Evolutionary conservation across 2,797 vertebrate genomes (phyloP).

Genomic region (Alcedo atthis): DNA sequence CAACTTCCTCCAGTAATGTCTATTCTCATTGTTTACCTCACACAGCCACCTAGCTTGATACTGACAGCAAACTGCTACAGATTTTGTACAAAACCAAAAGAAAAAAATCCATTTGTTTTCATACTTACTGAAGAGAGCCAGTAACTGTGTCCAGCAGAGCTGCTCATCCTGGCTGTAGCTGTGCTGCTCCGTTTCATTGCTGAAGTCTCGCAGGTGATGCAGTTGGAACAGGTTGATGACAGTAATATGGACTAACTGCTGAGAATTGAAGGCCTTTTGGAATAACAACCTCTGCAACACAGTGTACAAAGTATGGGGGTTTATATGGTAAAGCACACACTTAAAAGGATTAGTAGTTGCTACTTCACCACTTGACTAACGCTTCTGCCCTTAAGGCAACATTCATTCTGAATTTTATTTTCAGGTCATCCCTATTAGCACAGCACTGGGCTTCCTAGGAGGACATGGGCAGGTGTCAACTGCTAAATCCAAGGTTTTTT

Average conservation of each 20-base stretch:
- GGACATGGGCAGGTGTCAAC: neutral
- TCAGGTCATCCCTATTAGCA: neutral
- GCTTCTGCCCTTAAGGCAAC: neutral
- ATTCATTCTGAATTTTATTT: neutral
- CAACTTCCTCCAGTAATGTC: neutral
- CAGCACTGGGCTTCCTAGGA: neutral
- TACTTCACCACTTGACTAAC: neutral
- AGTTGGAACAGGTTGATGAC: conserved; percentile 98
- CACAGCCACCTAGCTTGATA: neutral
- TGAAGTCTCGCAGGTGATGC: conserved; percentile 93
- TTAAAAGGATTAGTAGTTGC: neutral
- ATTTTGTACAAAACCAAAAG: neutral
- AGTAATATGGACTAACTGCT: conserved; percentile 97
- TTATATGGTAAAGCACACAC: neutral
- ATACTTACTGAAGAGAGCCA: conserved; percentile 94
- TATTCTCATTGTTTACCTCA: neutral
- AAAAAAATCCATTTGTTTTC: neutral
- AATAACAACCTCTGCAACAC: conserved; percentile 89
- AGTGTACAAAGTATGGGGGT: neutral
- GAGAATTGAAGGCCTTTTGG: conserved; percentile 96
- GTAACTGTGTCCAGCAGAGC: conserved; percentile 93
- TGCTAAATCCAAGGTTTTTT: neutral
- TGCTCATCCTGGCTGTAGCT: conserved; percentile 90
- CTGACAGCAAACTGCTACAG: neutral
- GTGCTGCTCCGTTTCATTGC: conserved; percentile 85